Conservation (phyloP, 2,113 vertebrate species). For the Procapra przewalskii region DNA sequence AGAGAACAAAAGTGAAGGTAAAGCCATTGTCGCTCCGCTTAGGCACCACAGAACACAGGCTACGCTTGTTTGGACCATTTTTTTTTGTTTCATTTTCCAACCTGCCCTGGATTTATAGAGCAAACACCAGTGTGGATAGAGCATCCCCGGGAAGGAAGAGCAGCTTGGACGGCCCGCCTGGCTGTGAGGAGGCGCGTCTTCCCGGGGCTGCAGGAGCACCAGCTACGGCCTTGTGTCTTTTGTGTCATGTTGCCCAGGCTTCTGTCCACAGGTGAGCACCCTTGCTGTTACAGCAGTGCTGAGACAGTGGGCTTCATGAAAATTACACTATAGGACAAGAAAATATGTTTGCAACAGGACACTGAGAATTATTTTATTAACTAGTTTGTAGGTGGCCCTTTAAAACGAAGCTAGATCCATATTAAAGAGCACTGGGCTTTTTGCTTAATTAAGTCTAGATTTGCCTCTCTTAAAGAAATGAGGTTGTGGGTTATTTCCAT, state of each 20-base stretch:
- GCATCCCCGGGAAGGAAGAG: not conserved
- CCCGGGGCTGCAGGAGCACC: not conserved
- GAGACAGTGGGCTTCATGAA: not conserved
- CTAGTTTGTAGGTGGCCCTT: not conserved
- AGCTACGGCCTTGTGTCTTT: no score
- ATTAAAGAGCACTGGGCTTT: not conserved
- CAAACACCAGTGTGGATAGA: not conserved
- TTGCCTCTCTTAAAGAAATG: not conserved
- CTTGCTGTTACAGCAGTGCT: no score
- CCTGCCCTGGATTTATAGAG: not conserved
- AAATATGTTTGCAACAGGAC: not conserved
- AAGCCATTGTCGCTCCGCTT: not conserved
- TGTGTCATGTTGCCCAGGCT: not conserved
- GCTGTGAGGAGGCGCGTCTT: not conserved
- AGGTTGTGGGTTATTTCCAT: not conserved
- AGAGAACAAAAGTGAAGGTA: not conserved
- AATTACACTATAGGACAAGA: not conserved
- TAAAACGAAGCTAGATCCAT: not conserved
- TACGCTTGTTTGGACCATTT: fast-evolving
- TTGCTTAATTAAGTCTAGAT: not conserved
- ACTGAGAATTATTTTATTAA: not conserved
- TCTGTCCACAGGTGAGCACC: not conserved
- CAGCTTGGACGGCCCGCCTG: fast-evolving
- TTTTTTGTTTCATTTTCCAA: not conserved
- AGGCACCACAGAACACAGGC: not conserved